A percentile compares a stretch with the other conserved stretches of the same genome.
Conservation (phyloP, 1,140 invertebrate genomes). For the Euura lappo region DNA sequence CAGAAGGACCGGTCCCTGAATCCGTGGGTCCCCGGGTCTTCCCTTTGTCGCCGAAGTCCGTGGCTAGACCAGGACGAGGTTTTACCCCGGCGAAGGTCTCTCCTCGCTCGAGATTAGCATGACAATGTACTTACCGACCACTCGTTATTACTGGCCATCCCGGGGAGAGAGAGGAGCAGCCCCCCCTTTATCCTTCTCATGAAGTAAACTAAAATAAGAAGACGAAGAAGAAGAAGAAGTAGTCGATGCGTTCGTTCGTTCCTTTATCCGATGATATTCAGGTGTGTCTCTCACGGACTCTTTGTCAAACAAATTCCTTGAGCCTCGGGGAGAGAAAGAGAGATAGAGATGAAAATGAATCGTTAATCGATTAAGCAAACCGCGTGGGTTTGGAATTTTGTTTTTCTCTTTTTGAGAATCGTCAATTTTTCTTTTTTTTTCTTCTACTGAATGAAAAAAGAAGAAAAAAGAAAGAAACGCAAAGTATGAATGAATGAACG, state of each 20-base stretch:
- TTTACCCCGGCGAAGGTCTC: constrained; percentile 30
- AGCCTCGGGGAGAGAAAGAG: background rate
- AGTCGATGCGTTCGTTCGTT: background rate
- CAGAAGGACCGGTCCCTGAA: constrained; percentile 39
- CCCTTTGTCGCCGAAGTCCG: constrained; percentile 40
- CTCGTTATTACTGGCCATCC: constrained; percentile 51
- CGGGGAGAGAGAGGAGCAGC: constrained; percentile 31
- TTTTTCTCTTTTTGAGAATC: too few relatives aligned
- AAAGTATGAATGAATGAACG: too few relatives aligned
- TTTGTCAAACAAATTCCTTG: background rate
- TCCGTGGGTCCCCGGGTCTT: background rate
- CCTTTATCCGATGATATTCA: too few relatives aligned
- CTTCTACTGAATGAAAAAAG: too few relatives aligned
- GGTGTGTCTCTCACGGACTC: background rate
- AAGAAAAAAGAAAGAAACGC: too few relatives aligned
- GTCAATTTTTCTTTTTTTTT: too few relatives aligned
- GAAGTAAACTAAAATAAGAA: background rate
- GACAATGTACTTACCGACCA: constrained; percentile 54
- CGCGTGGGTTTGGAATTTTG: too few relatives aligned
- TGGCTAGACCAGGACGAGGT: constrained; percentile 31
- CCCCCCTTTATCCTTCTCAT: constrained; percentile 1
- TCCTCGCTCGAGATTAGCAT: constrained; percentile 47
- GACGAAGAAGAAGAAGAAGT: background rate
- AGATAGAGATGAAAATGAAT: background rate
- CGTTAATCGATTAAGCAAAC: background rate